Conservation (phyloP, 2,797 vertebrate species). For the Prionace glauca region DNA sequence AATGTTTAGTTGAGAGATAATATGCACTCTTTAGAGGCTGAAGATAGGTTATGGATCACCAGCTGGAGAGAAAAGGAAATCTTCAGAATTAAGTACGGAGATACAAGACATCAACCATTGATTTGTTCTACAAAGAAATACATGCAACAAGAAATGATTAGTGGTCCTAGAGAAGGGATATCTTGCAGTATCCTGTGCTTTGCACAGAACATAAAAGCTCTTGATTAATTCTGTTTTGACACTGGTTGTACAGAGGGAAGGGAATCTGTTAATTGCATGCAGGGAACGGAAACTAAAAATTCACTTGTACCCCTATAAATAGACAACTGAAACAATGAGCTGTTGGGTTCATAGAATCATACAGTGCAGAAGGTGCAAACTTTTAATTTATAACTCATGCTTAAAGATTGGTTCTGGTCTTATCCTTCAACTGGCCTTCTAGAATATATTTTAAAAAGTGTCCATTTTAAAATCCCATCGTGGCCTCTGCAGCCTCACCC, state of each 20-base stretch:
- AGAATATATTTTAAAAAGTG: neutral
- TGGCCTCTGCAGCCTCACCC: neutral
- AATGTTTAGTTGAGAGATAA: too few species aligned
- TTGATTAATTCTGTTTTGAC: neutral
- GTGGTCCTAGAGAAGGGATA: neutral
- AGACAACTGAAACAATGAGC: neutral
- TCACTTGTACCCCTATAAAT: neutral
- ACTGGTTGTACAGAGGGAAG: neutral
- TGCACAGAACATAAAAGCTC: neutral
- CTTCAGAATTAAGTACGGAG: neutral
- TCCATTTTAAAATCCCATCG: neutral
- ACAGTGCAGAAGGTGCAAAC: neutral
- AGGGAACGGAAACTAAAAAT: neutral
- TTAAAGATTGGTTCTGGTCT: neutral
- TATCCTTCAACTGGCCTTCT: neutral
- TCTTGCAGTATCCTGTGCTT: neutral
- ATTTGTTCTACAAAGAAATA: neutral
- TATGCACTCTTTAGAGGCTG: too few species aligned
- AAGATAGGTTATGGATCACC: neutral
- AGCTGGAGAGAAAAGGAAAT: neutral
- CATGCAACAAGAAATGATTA: neutral
- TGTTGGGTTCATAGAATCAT: neutral
- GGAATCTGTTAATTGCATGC: neutral
- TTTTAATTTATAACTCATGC: neutral
- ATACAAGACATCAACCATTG: neutral